Conservation (phyloP, 1,140 invertebrate genomes). For the Drosophila simulans region DNA sequence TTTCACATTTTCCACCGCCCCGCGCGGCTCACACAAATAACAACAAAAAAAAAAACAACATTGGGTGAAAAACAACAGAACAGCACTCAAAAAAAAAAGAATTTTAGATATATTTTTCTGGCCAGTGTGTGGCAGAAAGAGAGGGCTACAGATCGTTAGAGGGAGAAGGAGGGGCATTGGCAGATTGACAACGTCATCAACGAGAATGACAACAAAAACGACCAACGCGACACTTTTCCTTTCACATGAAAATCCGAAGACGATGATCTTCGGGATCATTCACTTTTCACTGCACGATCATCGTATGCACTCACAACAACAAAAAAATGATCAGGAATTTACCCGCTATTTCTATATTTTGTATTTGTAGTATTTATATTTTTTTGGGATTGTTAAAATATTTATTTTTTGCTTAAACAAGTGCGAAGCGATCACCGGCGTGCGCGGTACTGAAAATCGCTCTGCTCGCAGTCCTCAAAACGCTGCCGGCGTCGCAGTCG, state of each 20-base stretch:
- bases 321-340: constrained; percentile 12
- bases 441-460: constrained; percentile 75
- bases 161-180: background rate
- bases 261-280: constrained; percentile 34
- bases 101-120: constrained; percentile 23
- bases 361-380: constrained; percentile 1
- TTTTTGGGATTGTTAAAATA: background rate
- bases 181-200: constrained; percentile 50
- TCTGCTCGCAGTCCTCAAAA: constrained; percentile 24
- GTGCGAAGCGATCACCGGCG: constrained; percentile 78
- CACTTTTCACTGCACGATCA: constrained; percentile 23
- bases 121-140: constrained; percentile 3
- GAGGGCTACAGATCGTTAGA: background rate
- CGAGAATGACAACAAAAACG: constrained; percentile 30
- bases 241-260: constrained; percentile 35
- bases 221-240: constrained; percentile 69
- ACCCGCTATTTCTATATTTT: background rate
- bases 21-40: constrained; percentile 19
- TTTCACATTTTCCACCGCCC: constrained; percentile 62
- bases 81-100: constrained; percentile 46
- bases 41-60: constrained; percentile 24
- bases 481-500: constrained; percentile 9
- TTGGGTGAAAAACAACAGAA: constrained; percentile 15
- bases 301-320: constrained; percentile 9
- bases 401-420: constrained; percentile 44